Evolutionary conservation across 2,113 vertebrate species (phyloP).

Genomic region (Carassius carassius): DNA sequence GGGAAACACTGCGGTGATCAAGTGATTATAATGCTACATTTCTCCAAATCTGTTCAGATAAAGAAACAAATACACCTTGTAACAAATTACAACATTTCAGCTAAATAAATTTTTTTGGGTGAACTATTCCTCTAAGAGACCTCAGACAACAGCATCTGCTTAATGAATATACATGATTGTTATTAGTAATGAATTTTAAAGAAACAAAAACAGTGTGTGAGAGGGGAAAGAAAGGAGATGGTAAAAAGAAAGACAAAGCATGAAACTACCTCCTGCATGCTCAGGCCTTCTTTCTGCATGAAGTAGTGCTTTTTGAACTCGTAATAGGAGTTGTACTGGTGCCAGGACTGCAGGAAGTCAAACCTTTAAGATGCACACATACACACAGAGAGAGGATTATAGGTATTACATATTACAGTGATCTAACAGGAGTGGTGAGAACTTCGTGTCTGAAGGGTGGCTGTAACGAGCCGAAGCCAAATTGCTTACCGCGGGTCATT

Average conservation of each 20-base stretch:
- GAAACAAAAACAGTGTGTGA: background rate
- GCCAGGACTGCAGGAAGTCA: conserved; percentile 94
- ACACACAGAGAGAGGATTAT: conserved; percentile 27
- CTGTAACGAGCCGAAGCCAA: conserved; percentile 16
- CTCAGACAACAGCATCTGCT: no score
- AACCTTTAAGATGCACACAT: conserved; percentile 76
- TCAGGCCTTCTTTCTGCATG: conserved; percentile 87
- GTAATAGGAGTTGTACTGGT: conserved; percentile 96
- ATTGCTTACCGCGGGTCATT: conserved; percentile 90
- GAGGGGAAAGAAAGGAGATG: no score
- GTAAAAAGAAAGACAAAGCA: background rate
- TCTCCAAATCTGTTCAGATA: no score
- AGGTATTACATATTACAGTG: conserved; percentile 21
- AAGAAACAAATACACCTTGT: no score
- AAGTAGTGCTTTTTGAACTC: conserved; percentile 99
- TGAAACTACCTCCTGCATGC: conserved; percentile 66
- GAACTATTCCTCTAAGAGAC: no score
- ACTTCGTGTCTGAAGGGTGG: background rate
- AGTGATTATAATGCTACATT: no score
- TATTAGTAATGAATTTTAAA: background rate
- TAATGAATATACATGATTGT: background rate
- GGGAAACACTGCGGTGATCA: no score
- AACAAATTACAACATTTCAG: no score
- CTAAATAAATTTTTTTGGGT: no score
- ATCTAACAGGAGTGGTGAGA: conserved; percentile 19